Evolutionary conservation across 1,140 invertebrate genomes (phyloP).

Genomic region (Tetramorium alpestre): DNA sequence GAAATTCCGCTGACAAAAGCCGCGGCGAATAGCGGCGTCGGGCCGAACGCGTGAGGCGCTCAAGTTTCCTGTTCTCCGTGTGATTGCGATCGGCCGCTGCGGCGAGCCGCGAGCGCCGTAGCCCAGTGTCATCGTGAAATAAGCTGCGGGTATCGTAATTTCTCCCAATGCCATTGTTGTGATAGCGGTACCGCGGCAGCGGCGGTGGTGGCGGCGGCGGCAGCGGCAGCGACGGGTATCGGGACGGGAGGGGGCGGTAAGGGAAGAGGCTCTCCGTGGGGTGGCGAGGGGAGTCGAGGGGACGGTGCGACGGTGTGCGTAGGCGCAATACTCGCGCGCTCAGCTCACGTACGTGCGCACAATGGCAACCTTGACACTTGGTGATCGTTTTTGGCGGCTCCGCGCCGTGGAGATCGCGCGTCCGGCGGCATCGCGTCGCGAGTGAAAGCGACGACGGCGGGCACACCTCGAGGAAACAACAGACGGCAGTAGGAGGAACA

Average conservation of each 20-base stretch:
- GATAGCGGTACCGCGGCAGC: slow-evolving; percentile 72
- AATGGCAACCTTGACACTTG: slow-evolving; percentile 85
- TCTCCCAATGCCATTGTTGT: slow-evolving; percentile 76
- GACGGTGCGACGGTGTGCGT: slow-evolving; percentile 19
- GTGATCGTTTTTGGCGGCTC: slow-evolving; percentile 79
- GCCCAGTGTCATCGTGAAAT: slow-evolving; percentile 68
- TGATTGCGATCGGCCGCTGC: background rate
- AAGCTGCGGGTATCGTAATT: slow-evolving; percentile 54
- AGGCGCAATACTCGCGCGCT: slow-evolving; percentile 52
- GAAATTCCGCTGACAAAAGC: slow-evolving; percentile 77
- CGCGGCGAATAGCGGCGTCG: slow-evolving; percentile 57
- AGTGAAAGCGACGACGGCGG: slow-evolving; percentile 65
- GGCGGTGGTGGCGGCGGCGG: slow-evolving; percentile 61
- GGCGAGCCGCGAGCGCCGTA: background rate
- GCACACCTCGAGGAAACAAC: slow-evolving; percentile 23
- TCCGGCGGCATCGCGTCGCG: slow-evolving; percentile 59
- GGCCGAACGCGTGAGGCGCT: slow-evolving; percentile 14
- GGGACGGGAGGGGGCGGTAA: background rate
- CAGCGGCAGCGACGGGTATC: background rate
- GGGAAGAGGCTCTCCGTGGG: background rate
- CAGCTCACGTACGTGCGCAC: slow-evolving; percentile 69
- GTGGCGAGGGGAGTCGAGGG: background rate
- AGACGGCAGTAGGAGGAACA: background rate
- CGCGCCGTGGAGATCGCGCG: slow-evolving; percentile 57
- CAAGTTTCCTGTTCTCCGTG: slow-evolving; percentile 12